These are phyloP conservation scores for Sylvilagus floridanus DNA, from an alignment of 2,797 vertebrate species.

Conservation along the genomic window DNA sequence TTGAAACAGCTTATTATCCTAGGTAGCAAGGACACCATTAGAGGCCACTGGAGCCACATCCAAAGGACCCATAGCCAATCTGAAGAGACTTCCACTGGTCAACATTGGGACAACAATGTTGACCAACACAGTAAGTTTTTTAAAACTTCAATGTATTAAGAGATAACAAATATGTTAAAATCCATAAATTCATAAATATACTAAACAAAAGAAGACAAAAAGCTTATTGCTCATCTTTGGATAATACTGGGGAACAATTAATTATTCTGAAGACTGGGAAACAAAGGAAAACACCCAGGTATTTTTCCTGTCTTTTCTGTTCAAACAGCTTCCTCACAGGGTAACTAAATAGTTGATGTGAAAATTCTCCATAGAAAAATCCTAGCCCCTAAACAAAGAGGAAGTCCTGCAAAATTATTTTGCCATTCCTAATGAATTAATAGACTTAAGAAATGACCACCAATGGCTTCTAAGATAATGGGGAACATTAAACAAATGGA, in stretches of 20 bases:
- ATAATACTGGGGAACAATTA: conserved; percentile 4
- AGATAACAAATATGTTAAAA: conserved; percentile 30
- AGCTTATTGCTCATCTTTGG: conserved; percentile 7
- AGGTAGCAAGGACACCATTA: neutral
- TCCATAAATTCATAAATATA: conserved; percentile 18
- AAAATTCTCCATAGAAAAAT: conserved; percentile 45
- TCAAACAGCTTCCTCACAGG: neutral
- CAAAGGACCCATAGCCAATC: neutral
- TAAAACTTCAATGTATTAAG: neutral
- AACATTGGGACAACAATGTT: neutral
- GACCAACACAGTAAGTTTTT: conserved; percentile 43
- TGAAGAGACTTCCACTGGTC: neutral
- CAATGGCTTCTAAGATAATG: neutral
- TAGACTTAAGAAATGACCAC: conserved; percentile 4
- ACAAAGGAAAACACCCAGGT: neutral
- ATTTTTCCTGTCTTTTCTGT: neutral
- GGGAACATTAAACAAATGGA: neutral
- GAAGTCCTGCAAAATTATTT: neutral
- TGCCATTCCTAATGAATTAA: neutral
- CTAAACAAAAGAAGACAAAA: conserved; percentile 46
- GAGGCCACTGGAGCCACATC: neutral
- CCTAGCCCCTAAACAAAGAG: neutral
- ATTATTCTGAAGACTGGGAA: conserved; percentile 51
- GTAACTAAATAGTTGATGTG: conserved; percentile 10
- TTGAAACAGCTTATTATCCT: neutral